Conservation (phyloP, 2,113 vertebrate genomes). For the Oryzias woworae region DNA sequence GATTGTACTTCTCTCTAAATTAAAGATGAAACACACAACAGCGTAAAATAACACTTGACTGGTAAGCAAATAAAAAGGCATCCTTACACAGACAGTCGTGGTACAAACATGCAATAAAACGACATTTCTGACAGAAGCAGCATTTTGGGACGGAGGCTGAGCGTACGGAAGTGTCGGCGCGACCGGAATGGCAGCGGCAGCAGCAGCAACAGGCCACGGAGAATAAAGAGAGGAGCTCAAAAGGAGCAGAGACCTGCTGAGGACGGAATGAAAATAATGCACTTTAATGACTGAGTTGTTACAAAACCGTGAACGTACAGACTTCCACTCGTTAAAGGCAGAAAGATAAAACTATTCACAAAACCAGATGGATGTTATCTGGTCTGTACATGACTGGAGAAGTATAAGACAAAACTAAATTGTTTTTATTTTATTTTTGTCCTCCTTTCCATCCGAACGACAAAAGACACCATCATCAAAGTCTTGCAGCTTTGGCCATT, state of each 20-base stretch:
- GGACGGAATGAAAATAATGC: conserved; percentile 51
- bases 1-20: conserved; percentile 72
- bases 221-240: conserved; percentile 24
- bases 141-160: conserved; percentile 70
- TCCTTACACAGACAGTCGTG: conserved; percentile 58
- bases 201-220: conserved; percentile 59
- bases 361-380: conserved; percentile 28
- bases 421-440: conserved; percentile 14
- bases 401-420: conserved; percentile 26
- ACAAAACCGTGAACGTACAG: conserved; percentile 56
- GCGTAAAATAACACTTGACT: conserved; percentile 63
- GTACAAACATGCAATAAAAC: conserved; percentile 71
- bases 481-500: neutral
- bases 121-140: conserved; percentile 74
- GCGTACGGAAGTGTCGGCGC: conserved; percentile 63
- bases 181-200: conserved; percentile 67
- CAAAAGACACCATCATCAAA: conserved; percentile 10
- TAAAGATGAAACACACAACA: conserved; percentile 59
- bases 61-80: conserved; percentile 58
- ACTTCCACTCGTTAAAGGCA: conserved; percentile 49
- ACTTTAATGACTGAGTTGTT: conserved; percentile 50
- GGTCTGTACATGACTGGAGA: conserved; percentile 31
- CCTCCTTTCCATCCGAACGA: conserved; percentile 24
- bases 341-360: conserved; percentile 45
- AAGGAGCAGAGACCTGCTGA: conserved; percentile 32